A percentile compares a stretch with the other conserved stretches of the same genome.
These are phyloP conservation scores for Glossophaga mutica DNA, from an alignment of 2,797 vertebrate genomes.

Conservation along the genomic window DNA sequence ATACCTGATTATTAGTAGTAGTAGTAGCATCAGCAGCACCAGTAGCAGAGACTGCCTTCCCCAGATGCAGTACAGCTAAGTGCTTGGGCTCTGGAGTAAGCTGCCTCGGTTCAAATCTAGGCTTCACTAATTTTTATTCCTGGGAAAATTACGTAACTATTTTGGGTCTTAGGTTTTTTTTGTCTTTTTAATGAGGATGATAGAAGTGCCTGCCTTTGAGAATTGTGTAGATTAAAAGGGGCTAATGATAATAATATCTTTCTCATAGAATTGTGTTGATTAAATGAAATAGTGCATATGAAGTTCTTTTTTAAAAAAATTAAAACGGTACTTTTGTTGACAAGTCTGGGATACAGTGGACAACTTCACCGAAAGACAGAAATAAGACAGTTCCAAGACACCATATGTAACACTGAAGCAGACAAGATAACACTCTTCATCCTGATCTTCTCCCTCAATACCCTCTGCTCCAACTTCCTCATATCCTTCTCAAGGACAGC, in stretches of 20 bases:
- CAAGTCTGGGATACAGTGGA: neutral
- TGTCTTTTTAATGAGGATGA: neutral
- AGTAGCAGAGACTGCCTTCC: neutral
- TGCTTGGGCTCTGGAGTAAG: neutral
- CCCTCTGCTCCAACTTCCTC: neutral
- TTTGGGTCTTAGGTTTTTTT: neutral
- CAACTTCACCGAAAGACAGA: neutral
- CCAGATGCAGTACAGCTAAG: neutral
- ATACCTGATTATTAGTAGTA: neutral
- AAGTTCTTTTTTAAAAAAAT: neutral
- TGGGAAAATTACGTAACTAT: neutral
- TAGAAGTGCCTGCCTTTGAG: neutral
- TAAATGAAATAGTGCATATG: neutral
- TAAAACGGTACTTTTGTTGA: neutral
- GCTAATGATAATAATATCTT: neutral
- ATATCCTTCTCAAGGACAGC: neutral
- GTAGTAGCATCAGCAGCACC: no score
- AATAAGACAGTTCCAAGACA: neutral
- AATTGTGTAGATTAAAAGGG: neutral
- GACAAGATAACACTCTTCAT: neutral
- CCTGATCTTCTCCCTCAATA: neutral
- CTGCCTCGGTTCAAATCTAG: neutral
- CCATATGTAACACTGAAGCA: neutral
- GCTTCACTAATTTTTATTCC: neutral
- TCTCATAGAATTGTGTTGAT: neutral